Evolutionary conservation across 2,888 invertebrate species (phyloP), one percentile per base, ranked within the genome.

Genomic region (Diarsia brunnea): DNA sequence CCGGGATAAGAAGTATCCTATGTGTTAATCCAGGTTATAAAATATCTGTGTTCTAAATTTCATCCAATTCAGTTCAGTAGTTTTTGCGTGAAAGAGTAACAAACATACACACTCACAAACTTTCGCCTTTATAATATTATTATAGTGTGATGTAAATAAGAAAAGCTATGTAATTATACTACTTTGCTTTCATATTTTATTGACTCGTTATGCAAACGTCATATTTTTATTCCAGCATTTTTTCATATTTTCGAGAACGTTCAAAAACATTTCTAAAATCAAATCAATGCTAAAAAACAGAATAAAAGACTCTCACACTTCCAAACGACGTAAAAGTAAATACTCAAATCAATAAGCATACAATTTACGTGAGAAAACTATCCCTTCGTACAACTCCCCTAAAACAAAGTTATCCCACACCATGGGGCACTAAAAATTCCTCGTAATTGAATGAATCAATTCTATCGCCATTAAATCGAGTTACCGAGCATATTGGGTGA

Each of bases 401-500:
- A 95, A 94, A 96, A 95, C 95, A 95, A 96, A 95, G 95, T 95
- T 94, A 94, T 91, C 94, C 94, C 92, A 93, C 93, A 91, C 95
- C 89, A 91, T 92, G 92, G 95, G 95, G 95, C 93, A 95, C 95
- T 96, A 96, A 96, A 96, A 96, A 96, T 96, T 96, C 95, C 95
- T 94, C 94, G 92, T 96, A 96, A 96, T 96, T 96, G 96, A 96
- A 96, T 96, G 96, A 96, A 96, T 96, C 96, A 96, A 96, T 96
- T 96, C 96, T 94, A 96, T 95, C 94, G 95, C 96, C 95, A 96
- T 96, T 96, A 96, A 96, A 96, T 96, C 96, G 95, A 96, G 96
- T 96, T 96, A 96, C 96, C 90, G 93, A 96, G 95, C 96, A 96
- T 96, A 96, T 96, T 96, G 96, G 94, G 94, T 92, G 96, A 94